Conservation (phyloP, 92 coral and sea anemone genomes). For the Umimayanthus chanpuru region DNA sequence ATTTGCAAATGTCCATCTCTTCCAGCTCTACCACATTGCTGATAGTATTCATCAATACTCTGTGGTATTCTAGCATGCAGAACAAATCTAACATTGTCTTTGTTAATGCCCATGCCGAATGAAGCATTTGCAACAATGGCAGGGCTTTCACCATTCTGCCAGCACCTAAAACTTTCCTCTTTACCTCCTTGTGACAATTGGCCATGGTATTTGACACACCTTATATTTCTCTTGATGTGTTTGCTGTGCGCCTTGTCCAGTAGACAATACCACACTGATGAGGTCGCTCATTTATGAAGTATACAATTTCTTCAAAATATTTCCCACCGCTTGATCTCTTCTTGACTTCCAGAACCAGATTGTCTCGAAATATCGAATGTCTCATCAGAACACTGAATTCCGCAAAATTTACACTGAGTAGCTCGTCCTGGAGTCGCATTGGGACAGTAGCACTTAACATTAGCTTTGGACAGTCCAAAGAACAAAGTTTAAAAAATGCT, state of each 20-base stretch:
- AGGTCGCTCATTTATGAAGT: not conserved
- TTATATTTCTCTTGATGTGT: not conserved
- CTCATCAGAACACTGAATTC: not conserved
- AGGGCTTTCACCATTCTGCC: slow-evolving; percentile 13
- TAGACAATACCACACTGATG: not conserved
- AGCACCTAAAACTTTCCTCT: slow-evolving; percentile 4
- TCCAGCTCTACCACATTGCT: slow-evolving; percentile 44
- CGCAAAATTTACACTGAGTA: too few relatives aligned
- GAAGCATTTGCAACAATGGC: slow-evolving; percentile 29
- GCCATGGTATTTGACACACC: slow-evolving; percentile 37
- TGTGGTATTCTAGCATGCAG: slow-evolving; percentile 25
- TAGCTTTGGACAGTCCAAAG: slow-evolving; percentile 23
- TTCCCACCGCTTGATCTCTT: not conserved
- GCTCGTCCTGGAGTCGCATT: too few relatives aligned
- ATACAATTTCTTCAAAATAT: not conserved
- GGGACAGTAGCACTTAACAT: slow-evolving; percentile 55
- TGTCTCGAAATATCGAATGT: not conserved
- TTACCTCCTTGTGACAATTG: slow-evolving; percentile 24
- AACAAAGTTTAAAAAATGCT: slow-evolving; percentile 23
- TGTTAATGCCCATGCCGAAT: slow-evolving; percentile 42
- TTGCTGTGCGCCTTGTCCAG: not conserved
- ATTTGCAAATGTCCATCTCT: slow-evolving; percentile 31
- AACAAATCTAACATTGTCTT: slow-evolving; percentile 19
- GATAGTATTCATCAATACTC: slow-evolving; percentile 34
- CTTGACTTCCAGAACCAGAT: not conserved